phyloP scores from a whole-genome alignment of 2,888 invertebrate genomes.

The Drosophila heteroneura region DNA sequence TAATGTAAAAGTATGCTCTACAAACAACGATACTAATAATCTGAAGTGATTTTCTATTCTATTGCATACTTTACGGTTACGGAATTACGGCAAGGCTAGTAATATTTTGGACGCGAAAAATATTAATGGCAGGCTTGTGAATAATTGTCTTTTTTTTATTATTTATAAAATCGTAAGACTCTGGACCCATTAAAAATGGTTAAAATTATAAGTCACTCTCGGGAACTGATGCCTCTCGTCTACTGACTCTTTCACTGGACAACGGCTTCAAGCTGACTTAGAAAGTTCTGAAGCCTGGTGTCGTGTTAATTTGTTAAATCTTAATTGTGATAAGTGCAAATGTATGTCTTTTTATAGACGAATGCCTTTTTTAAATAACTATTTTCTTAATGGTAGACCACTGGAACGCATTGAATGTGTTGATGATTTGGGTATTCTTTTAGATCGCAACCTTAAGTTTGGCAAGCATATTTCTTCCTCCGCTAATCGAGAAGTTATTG shows the following conservation, averaged over 20 bases:
- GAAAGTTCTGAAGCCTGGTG: background rate
- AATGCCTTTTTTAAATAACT: background rate
- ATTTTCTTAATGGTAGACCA: background rate
- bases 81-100: background rate
- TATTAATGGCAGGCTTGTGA: background rate
- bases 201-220: background rate
- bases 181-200: background rate
- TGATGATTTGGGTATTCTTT: background rate
- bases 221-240: background rate
- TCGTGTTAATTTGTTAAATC: background rate
- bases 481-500: background rate
- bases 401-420: background rate
- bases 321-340: background rate
- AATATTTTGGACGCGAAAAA: background rate
- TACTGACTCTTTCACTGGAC: background rate
- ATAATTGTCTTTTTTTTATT: background rate
- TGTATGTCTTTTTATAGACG: background rate
- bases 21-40: background rate
- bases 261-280: background rate
- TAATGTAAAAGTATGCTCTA: slow-evolving; percentile 27
- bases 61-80: slow-evolving; percentile 30
- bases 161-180: background rate
- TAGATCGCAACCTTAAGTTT: background rate
- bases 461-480: background rate
- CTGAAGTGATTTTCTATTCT: background rate